Evolutionary conservation across 2,797 vertebrate genomes (phyloP).

Genomic region (Malurus leucopterus): DNA sequence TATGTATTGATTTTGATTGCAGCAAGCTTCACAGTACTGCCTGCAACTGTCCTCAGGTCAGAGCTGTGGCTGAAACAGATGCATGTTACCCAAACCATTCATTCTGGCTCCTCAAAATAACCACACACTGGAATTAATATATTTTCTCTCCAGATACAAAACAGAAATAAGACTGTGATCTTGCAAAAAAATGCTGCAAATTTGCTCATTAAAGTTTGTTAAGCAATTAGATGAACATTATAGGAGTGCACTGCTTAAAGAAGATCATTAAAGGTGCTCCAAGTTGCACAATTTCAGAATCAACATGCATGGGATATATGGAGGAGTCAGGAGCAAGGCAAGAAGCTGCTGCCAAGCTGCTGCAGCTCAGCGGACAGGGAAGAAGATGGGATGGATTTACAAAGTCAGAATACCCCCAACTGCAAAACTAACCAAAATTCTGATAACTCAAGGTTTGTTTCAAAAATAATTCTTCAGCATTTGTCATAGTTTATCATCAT

Average conservation of each 20-base stretch:
- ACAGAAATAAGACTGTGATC: neutral
- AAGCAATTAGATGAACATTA: neutral
- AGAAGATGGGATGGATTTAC: neutral
- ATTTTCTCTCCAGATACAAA: neutral
- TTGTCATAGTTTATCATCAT: neutral
- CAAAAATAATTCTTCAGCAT: neutral
- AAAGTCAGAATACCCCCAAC: neutral
- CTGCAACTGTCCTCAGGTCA: neutral
- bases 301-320: neutral
- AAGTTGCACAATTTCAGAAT: neutral
- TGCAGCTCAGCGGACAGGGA: neutral
- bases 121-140: neutral
- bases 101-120: neutral
- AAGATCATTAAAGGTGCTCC: neutral
- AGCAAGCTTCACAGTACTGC: neutral
- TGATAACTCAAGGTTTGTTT: neutral
- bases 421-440: neutral
- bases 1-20: neutral
- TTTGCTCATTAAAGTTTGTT: neutral
- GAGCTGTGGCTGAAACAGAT: neutral
- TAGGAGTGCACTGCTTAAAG: neutral
- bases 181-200: neutral
- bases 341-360: neutral
- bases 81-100: neutral
- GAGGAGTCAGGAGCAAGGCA: neutral